These are phyloP conservation scores for Zygaena filipendulae DNA, from an alignment of 2,888 invertebrate genomes.

Conservation along the genomic window DNA sequence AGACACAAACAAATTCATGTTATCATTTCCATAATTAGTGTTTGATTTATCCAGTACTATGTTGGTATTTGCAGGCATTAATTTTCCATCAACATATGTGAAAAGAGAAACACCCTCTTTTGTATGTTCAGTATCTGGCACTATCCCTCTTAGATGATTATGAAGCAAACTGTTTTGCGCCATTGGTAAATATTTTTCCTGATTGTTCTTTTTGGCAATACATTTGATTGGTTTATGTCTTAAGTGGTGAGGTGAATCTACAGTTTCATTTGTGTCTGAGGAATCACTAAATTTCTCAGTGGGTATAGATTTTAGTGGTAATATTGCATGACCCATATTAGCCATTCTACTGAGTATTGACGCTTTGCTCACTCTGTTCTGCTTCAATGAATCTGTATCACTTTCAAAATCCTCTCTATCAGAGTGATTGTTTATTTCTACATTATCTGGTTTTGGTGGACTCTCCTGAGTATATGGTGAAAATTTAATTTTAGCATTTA, in stretches of 20 bases:
- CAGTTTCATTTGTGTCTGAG: slow-evolving; percentile 36
- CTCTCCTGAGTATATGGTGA: slow-evolving; percentile 19
- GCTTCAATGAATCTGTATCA: slow-evolving; percentile 44
- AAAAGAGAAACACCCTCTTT: slow-evolving; percentile 18
- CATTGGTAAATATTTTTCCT: too few species aligned
- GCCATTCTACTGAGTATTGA: slow-evolving; percentile 53
- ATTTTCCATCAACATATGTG: slow-evolving; percentile 25
- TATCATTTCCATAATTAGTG: slow-evolving; percentile 20
- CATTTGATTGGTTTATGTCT: slow-evolving; percentile 37
- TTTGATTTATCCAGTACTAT: slow-evolving; percentile 20
- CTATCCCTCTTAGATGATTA: slow-evolving; percentile 1
- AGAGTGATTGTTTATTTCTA: slow-evolving; percentile 12
- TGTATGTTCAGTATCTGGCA: slow-evolving; percentile 12
- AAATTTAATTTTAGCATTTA: slow-evolving; percentile 27
- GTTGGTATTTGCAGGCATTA: slow-evolving; percentile 29
- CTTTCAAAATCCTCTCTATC: slow-evolving; percentile 28
- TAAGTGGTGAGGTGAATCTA: slow-evolving; percentile 24
- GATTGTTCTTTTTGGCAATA: slow-evolving; percentile 24
- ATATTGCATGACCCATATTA: slow-evolving; percentile 50
- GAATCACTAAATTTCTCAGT: slow-evolving; percentile 39
- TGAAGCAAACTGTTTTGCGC: too few species aligned
- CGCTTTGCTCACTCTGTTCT: slow-evolving; percentile 43
- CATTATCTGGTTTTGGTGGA: slow-evolving; percentile 20
- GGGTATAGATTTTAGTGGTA: slow-evolving; percentile 28
- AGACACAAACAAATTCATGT: slow-evolving; percentile 34